These are phyloP conservation scores for Tortricodes alternella DNA, from an alignment of 2,888 invertebrate genomes.

Conservation along the genomic window DNA sequence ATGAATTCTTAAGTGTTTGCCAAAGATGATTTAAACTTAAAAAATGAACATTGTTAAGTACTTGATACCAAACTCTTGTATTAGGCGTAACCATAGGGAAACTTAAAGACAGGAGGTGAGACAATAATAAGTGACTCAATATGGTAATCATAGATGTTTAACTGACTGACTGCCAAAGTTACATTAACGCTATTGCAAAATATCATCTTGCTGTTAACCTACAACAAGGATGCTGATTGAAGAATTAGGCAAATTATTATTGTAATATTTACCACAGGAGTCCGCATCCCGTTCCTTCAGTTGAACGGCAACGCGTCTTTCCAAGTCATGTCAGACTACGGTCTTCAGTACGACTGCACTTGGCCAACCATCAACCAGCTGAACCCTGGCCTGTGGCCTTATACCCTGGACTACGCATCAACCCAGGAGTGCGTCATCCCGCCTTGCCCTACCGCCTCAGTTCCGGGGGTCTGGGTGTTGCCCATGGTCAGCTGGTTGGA, in stretches of 20 bases:
- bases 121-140: too few relatives aligned
- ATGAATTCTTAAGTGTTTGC: too few relatives aligned
- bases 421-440: constrained; percentile 81
- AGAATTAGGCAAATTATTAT: background rate
- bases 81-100: too few relatives aligned
- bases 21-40: too few relatives aligned
- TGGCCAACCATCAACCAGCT: constrained; percentile 77
- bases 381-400: constrained; percentile 84
- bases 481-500: constrained; percentile 85
- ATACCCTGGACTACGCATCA: constrained; percentile 84
- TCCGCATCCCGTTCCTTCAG: constrained; percentile 83
- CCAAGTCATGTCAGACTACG: constrained; percentile 74
- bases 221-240: background rate
- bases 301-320: constrained; percentile 82
- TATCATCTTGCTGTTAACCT: background rate
- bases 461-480: constrained; percentile 85
- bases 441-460: constrained; percentile 81
- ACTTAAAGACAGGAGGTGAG: too few relatives aligned
- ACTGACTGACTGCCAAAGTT: too few relatives aligned
- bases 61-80: too few relatives aligned
- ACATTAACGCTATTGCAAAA: too few relatives aligned
- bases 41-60: too few relatives aligned
- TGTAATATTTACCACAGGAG: constrained; percentile 48
- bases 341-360: constrained; percentile 84
- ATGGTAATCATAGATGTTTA: too few relatives aligned